A percentile compares a stretch with the other conserved stretches of the same genome.
Evolutionary conservation across 2,113 vertebrate genomes (phyloP).

Genomic region (Grammomys surdaster): DNA sequence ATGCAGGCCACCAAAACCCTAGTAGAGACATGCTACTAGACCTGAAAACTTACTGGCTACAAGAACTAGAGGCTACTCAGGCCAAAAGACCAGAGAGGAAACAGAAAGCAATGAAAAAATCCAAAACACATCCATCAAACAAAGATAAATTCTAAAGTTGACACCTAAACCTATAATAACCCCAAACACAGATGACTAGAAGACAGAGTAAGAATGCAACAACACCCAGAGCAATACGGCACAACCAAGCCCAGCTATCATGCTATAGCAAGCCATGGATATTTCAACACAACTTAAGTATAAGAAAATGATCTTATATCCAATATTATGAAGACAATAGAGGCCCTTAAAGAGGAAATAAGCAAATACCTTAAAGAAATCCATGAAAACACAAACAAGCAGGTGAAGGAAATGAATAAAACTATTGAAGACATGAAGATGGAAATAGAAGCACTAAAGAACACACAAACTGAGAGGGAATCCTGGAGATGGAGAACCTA

Average conservation of each 20-base stretch:
- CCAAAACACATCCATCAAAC: not conserved
- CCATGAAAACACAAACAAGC: too few relatives aligned
- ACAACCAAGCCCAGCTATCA: not conserved
- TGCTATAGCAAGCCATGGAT: not conserved
- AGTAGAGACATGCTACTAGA: too few relatives aligned
- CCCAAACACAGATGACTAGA: not conserved
- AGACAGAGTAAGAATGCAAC: not conserved
- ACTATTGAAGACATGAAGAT: too few relatives aligned
- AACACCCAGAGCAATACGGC: not conserved
- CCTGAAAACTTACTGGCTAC: not conserved
- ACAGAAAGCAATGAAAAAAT: not conserved
- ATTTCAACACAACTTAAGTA: not conserved
- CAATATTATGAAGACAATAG: not conserved
- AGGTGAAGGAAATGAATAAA: too few relatives aligned
- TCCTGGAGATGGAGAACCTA: not conserved
- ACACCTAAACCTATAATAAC: not conserved
- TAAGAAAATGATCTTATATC: not conserved
- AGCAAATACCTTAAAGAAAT: too few relatives aligned
- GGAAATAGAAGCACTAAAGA: too few relatives aligned
- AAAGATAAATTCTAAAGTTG: not conserved
- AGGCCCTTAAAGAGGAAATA: not conserved
- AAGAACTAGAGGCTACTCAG: not conserved
- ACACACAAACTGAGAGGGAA: not conserved
- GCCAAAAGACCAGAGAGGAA: not conserved
- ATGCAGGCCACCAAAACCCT: too few relatives aligned